A percentile compares a stretch with the other conserved stretches of the same genome.
Evolutionary conservation across 2,888 invertebrate genomes (phyloP).

Genomic region (Pristionchus mayeri): DNA sequence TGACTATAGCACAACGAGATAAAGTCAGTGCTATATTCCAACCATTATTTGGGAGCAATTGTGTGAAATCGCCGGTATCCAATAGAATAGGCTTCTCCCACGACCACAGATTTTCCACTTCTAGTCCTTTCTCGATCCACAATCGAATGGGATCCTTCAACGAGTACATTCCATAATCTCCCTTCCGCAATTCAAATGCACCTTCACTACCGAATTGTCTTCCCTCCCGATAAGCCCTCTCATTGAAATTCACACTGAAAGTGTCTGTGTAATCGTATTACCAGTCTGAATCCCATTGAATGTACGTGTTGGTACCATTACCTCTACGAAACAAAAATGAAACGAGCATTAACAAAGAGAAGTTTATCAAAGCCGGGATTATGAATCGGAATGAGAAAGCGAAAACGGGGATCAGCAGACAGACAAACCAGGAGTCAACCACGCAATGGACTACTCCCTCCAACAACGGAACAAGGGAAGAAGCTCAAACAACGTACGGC

Average conservation of each 20-base stretch:
- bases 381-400: conserved; percentile 48
- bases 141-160: not conserved
- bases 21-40: not conserved
- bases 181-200: not conserved
- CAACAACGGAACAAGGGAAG: conserved; percentile 39
- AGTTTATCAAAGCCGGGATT: conserved; percentile 46
- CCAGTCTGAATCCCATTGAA: not conserved
- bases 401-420: not conserved
- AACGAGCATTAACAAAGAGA: not conserved
- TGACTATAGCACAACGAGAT: not conserved
- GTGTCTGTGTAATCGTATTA: conserved; percentile 6
- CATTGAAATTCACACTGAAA: conserved; percentile 47
- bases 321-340: not conserved
- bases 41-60: not conserved
- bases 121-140: not conserved
- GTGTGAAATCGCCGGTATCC: not conserved
- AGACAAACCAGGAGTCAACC: conserved; percentile 22
- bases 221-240: not conserved
- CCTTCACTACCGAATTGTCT: not conserved
- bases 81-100: not conserved
- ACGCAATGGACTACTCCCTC: conserved; percentile 39
- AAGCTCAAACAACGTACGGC: conserved; percentile 42
- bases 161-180: not conserved
- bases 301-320: conserved; percentile 8
- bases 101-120: not conserved